A percentile compares a stretch with the other conserved stretches of the same genome.
phyloP scores from a whole-genome alignment of 2,888 invertebrate species.

The Noctua comes region DNA sequence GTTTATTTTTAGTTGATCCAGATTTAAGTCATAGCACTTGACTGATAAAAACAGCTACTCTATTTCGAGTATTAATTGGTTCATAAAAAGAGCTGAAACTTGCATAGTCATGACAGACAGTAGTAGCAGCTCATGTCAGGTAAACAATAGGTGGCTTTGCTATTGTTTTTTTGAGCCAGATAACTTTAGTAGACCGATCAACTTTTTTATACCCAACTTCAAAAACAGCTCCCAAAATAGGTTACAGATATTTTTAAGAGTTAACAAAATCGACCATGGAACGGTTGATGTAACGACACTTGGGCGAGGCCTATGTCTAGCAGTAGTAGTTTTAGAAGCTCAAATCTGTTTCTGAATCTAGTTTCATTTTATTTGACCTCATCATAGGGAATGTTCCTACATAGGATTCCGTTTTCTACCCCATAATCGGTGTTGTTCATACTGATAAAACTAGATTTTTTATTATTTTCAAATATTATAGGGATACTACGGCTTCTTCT shows the following conservation, averaged over 20 bases:
- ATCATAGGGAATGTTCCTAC: neutral
- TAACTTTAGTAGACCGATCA: neutral
- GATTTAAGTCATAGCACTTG: slow-evolving; percentile 20
- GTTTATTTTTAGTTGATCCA: slow-evolving; percentile 41
- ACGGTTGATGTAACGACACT: neutral
- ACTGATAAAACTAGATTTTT: neutral
- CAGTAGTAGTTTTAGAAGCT: neutral
- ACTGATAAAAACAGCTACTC: slow-evolving; percentile 39
- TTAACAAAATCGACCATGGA: neutral
- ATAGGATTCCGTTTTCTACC: neutral
- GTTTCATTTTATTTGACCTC: neutral
- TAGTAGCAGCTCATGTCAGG: slow-evolving; percentile 36
- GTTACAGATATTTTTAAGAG: neutral
- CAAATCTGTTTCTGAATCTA: neutral
- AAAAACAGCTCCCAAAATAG: neutral
- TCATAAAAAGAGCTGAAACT: slow-evolving; percentile 41
- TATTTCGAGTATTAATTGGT: slow-evolving; percentile 51
- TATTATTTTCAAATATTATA: neutral
- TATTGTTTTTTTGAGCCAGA: slow-evolving; percentile 39
- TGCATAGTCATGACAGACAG: slow-evolving; percentile 44
- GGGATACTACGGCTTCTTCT: neutral
- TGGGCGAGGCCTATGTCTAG: neutral
- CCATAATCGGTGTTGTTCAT: neutral
- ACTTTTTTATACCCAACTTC: neutral
- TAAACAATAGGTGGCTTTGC: slow-evolving; percentile 38